Percentiles rank a stretch among this genome's conserved stretches.
Evolutionary conservation across 1,140 invertebrate genomes (phyloP).

Genomic region (Bombus balteatus): DNA sequence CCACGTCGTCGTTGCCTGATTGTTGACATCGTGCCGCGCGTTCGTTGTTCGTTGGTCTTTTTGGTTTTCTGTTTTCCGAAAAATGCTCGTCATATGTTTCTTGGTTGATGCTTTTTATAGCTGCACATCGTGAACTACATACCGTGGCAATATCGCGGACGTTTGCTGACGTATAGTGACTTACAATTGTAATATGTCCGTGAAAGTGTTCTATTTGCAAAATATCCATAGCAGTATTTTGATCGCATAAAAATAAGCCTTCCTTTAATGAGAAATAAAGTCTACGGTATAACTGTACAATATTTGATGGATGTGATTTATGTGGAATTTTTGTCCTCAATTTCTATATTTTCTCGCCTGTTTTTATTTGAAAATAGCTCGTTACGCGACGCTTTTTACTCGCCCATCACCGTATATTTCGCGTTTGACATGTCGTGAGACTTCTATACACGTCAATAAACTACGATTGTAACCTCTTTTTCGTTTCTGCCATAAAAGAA

Average conservation of each 20-base stretch:
- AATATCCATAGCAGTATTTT: no score
- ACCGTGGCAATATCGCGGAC: no score
- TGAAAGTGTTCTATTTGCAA: no score
- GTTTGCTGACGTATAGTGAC: no score
- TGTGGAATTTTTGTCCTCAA: not conserved
- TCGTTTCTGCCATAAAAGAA: not conserved
- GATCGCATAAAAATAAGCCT: no score
- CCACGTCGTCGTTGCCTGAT: not conserved
- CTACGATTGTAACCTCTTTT: not conserved
- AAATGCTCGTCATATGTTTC: not conserved
- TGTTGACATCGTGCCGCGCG: not conserved
- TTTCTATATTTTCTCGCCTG: no score
- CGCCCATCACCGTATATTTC: not conserved
- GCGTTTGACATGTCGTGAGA: not conserved
- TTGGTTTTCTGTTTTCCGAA: not conserved
- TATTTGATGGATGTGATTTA: not conserved
- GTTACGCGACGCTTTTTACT: conserved; percentile 1
- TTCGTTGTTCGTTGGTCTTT: not conserved
- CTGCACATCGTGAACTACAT: no score
- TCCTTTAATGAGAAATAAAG: no score
- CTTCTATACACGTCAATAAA: not conserved
- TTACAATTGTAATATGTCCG: no score
- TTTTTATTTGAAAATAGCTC: not conserved
- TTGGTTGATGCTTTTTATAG: not conserved
- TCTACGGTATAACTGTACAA: not conserved